These are phyloP conservation scores for Heliconius congener DNA, from an alignment of 1,140 invertebrate genomes.

Conservation along the genomic window DNA sequence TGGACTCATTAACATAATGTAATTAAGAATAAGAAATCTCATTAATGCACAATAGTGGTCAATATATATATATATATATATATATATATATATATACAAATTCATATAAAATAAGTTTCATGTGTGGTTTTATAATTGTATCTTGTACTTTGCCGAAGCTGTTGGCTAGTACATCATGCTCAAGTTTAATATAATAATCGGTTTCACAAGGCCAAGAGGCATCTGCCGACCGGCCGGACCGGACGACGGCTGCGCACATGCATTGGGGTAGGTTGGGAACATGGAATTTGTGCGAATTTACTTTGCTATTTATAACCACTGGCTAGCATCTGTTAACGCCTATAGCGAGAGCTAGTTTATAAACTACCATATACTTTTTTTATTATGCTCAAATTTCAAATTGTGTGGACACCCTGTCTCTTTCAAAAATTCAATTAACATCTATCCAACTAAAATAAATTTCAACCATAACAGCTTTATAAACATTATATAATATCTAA, in stretches of 20 bases:
- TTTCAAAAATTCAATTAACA: background rate
- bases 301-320: constrained; percentile 14
- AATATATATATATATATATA: background rate
- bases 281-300: constrained; percentile 33
- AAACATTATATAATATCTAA: background rate
- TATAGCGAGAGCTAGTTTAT: background rate
- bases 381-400: background rate
- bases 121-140: background rate
- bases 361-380: background rate
- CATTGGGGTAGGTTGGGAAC: constrained; percentile 40
- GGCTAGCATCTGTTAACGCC: constrained; percentile 7
- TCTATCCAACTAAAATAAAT: constrained; percentile 1
- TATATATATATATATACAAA: background rate
- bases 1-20: background rate
- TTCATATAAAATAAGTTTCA: background rate
- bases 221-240: constrained; percentile 53
- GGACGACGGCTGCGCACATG: constrained; percentile 48
- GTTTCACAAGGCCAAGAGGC: constrained; percentile 33
- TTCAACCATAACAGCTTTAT: background rate
- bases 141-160: background rate
- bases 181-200: constrained; percentile 10
- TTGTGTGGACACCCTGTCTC: background rate
- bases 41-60: background rate
- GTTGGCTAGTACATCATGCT: background rate
- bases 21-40: background rate